Percentiles rank a stretch among this genome's conserved stretches.
phyloP scores from a whole-genome alignment of 1,140 invertebrate genomes.

The Bombus soroeensis region DNA sequence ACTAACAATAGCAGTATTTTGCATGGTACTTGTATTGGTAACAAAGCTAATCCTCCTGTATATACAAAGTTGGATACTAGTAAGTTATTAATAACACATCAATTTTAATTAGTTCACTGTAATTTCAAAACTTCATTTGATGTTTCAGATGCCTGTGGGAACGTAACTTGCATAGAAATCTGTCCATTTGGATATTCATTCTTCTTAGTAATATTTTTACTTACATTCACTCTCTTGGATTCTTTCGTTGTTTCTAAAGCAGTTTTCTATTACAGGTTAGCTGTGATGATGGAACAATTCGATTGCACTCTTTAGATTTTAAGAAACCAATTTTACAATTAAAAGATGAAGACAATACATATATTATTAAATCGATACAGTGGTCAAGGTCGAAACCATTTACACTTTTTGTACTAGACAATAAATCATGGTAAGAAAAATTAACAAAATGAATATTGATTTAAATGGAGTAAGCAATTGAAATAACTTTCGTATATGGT shows the following conservation, averaged over 20 bases:
- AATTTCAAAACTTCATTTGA: constrained; percentile 25
- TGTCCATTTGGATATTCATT: constrained; percentile 84
- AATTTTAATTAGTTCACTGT: constrained; percentile 22
- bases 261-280: constrained; percentile 78
- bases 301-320: constrained; percentile 79
- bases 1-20: constrained; percentile 83
- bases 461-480: not conserved
- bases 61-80: constrained; percentile 81
- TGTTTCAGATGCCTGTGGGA: constrained; percentile 74
- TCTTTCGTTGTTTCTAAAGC: not conserved
- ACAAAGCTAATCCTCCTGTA: constrained; percentile 79
- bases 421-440: constrained; percentile 79
- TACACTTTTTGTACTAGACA: constrained; percentile 85
- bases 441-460: not conserved
- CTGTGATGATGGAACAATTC: constrained; percentile 84
- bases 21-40: constrained; percentile 82
- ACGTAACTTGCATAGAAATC: constrained; percentile 81
- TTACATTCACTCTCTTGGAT: not conserved
- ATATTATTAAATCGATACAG: constrained; percentile 80
- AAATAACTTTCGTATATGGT: not conserved
- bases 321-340: constrained; percentile 83
- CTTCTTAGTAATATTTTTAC: constrained; percentile 81
- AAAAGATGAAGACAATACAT: constrained; percentile 71
- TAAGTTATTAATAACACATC: constrained; percentile 67
- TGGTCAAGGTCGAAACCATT: constrained; percentile 85